Percentiles rank a stretch among this genome's conserved stretches.
Conservation (phyloP, 2,113 vertebrate genomes). For the Brevimyrus niger region DNA sequence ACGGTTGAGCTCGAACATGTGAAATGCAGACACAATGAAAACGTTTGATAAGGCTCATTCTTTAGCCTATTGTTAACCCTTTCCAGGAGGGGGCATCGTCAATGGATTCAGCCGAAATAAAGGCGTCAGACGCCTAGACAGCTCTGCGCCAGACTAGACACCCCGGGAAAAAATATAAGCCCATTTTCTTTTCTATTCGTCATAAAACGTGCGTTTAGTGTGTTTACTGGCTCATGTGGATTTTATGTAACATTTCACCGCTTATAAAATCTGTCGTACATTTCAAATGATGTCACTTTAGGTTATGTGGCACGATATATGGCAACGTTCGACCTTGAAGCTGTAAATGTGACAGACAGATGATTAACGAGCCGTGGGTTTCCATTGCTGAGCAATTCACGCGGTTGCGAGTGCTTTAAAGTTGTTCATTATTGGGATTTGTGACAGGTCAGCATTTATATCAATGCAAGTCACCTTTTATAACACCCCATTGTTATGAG, state of each 20-base stretch:
- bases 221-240: neutral
- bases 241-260: neutral
- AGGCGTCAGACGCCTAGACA: conserved; percentile 48
- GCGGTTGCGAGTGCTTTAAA: conserved; percentile 31
- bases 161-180: conserved; percentile 23
- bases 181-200: conserved; percentile 13
- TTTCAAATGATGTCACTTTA: conserved; percentile 36
- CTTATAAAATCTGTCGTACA: conserved; percentile 32
- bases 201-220: neutral
- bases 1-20: conserved; percentile 10
- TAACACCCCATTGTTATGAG: neutral
- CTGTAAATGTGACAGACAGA: conserved; percentile 54
- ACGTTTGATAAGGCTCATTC: conserved; percentile 22
- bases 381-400: conserved; percentile 40
- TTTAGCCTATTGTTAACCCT: conserved; percentile 26
- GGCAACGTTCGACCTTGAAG: conserved; percentile 55
- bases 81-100: conserved; percentile 15
- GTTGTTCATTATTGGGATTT: neutral
- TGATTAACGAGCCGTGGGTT: conserved; percentile 42
- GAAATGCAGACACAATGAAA: conserved; percentile 21
- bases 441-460: neutral
- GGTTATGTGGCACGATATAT: conserved; percentile 37
- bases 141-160: conserved; percentile 38
- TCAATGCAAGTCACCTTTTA: neutral
- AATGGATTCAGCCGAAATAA: conserved; percentile 35